Evolutionary conservation across 2,113 vertebrate species (phyloP), one percentile per base, ranked within the genome.

Genomic region (Numida meleagris): DNA sequence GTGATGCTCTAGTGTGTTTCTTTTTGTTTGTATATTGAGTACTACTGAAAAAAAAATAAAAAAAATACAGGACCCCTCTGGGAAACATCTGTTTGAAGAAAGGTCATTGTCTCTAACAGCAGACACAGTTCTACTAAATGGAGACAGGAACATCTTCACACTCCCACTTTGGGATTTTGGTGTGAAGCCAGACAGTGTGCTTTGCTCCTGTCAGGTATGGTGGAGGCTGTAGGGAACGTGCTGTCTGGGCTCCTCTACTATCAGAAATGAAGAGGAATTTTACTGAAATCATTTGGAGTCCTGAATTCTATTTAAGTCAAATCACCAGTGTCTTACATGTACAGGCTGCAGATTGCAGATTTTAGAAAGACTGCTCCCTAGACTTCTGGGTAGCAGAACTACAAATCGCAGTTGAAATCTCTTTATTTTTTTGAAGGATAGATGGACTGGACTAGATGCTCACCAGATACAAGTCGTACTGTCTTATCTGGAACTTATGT

Each of bases 171-270:
- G 14, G 9, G 31, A 58, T 23, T 43, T 78, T 10, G 3, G 3
- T 23, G 59, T 0, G 0, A 43, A 62, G 25, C 2, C 4, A 25
- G 17, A 25, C 9, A 9, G 21, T 0, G 4, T 83, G 34, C 65
- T 90, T 66, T 66, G 21, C 55, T 74, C 31, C 48, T 74, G 61
- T 50, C 15, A 40, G 43, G 1, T 18, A n/a, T n/a, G 70, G 50
- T 62, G 18, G 10, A 55, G 17, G 6, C 15, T 11, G 3, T 27
- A 20, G 13, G 23, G 15, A 7, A 70, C 68, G 61, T 34, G 17
- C 7, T 58, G 9, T 9, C 55, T 73, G 40, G n/a, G 27, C 29
- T 74, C 77, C 36, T 63, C 42, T 58, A 40, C 42, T 4, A 5
- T 31, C 14, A 53, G 23, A 19, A 66, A 51, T 61, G 38, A 67